Conservation (phyloP, 37 sponge, comb jelly and placozoan species). For the Mnemiopsis leidyi region DNA sequence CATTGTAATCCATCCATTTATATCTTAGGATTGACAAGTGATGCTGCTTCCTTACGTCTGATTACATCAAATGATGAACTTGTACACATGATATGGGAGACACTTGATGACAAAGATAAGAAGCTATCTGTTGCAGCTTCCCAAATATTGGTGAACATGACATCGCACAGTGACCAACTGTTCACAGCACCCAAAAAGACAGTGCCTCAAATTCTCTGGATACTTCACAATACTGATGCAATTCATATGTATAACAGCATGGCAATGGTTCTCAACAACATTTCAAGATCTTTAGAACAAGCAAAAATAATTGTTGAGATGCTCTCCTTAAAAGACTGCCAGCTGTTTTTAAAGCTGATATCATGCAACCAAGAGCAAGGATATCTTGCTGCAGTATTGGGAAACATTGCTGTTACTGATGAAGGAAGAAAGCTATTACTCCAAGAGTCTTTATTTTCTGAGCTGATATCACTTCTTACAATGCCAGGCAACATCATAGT, state of each 20-base stretch:
- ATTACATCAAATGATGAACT: not conserved
- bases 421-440: not conserved
- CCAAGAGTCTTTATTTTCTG: not conserved
- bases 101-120: not conserved
- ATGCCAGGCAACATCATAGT: constrained; percentile 10
- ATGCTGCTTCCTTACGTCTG: not conserved
- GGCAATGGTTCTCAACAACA: constrained; percentile 23
- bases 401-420: constrained; percentile 28
- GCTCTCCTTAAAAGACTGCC: not conserved
- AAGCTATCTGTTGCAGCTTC: not conserved
- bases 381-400: constrained; percentile 31
- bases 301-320: not conserved
- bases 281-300: not conserved
- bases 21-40: not conserved
- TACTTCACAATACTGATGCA: not conserved
- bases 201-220: not conserved
- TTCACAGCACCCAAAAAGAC: not conserved
- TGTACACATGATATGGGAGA: not conserved
- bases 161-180: not conserved
- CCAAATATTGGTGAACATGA: constrained; percentile 1
- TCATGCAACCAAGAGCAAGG: constrained; percentile 8
- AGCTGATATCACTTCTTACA: not conserved
- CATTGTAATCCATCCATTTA: too few species aligned
- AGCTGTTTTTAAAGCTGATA: not conserved
- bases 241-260: constrained; percentile 26